These are phyloP conservation scores for Isaurus tuberculatus DNA, from an alignment of 92 coral and sea anemone species.

Conservation along the genomic window DNA sequence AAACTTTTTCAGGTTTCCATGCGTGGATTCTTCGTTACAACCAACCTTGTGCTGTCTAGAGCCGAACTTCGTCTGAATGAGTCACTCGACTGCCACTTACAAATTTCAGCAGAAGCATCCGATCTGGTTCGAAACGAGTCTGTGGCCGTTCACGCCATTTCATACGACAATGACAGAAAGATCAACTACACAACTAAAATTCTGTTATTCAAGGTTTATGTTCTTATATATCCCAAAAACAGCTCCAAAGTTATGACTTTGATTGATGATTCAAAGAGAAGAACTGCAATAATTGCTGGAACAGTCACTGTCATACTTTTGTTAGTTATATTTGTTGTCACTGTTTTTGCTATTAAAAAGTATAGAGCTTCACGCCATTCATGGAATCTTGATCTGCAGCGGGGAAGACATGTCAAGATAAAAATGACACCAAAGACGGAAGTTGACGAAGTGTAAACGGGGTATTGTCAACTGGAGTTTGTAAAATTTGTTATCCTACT, in stretches of 20 bases:
- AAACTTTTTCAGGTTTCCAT: not conserved
- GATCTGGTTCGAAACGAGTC: not conserved
- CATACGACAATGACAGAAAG: not conserved
- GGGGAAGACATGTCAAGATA: conserved; percentile 3
- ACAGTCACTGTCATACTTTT: not conserved
- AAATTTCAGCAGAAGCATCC: conserved; percentile 1
- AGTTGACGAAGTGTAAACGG: conserved; percentile 11
- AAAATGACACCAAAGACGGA: not conserved
- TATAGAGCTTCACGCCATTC: not conserved
- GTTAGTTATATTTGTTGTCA: not conserved
- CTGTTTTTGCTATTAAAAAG: not conserved
- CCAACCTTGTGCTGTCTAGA: not conserved
- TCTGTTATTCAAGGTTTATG: conserved; percentile 10
- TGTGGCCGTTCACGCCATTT: not conserved
- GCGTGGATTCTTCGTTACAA: not conserved
- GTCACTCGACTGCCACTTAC: not conserved
- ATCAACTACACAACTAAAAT: not conserved
- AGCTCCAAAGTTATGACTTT: not conserved
- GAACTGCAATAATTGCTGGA: not conserved
- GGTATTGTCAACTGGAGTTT: no score
- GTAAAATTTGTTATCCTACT: no score
- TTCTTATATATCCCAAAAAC: not conserved
- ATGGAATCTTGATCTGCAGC: not conserved
- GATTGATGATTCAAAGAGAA: not conserved
- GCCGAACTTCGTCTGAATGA: not conserved